These are phyloP conservation scores for Menura novaehollandiae DNA, from an alignment of 2,113 vertebrate genomes.

Conservation along the genomic window DNA sequence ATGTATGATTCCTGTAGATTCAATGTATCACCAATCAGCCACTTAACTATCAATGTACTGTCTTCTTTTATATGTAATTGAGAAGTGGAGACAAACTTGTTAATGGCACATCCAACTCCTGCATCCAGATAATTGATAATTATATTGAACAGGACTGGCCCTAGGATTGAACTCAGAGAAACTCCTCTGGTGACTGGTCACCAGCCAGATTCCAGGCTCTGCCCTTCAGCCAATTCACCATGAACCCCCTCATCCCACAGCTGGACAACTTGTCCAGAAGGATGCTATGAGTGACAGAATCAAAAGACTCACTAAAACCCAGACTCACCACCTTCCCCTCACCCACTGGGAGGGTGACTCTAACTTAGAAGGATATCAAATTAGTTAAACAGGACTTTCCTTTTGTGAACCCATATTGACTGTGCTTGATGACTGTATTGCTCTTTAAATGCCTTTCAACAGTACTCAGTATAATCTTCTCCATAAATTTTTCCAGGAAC, in stretches of 20 bases:
- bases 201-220: not conserved
- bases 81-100: not conserved
- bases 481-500: not conserved
- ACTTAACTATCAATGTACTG: not conserved
- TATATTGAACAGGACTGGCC: not conserved
- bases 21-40: not conserved
- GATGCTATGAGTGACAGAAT: not conserved
- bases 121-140: not conserved
- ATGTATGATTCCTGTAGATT: not conserved
- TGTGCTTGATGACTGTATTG: not conserved
- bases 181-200: not conserved
- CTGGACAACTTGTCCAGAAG: not conserved
- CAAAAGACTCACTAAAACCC: not conserved
- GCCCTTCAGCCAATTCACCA: not conserved
- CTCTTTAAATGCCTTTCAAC: not conserved
- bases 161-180: not conserved
- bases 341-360: not conserved
- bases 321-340: not conserved
- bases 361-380: not conserved
- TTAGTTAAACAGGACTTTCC: not conserved
- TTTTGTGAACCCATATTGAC: not conserved
- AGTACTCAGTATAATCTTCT: not conserved
- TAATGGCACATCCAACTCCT: not conserved
- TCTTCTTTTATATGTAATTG: not conserved
- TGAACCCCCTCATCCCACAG: not conserved